Percentiles rank a stretch among this genome's conserved stretches.
These are phyloP conservation scores for Calliphora vicina DNA, from an alignment of 1,140 invertebrate species.

Conservation along the genomic window DNA sequence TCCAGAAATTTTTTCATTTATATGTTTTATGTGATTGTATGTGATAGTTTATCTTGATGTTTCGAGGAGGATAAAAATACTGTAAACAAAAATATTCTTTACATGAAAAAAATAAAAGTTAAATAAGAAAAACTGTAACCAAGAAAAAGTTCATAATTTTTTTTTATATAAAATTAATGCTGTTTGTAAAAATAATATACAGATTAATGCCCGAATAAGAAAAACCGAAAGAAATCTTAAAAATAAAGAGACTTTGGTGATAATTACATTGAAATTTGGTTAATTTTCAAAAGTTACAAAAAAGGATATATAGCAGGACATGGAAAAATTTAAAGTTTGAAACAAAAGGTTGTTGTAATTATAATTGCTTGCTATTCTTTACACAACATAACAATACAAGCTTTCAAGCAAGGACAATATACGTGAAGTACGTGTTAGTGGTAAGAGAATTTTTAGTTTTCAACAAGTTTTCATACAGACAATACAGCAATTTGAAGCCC, in stretches of 20 bases:
- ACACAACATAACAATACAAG: background rate
- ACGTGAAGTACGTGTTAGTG: background rate
- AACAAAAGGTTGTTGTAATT: constrained; percentile 5
- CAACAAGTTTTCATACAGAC: background rate
- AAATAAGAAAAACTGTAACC: no score
- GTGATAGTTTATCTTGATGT: background rate
- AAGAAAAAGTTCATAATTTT: no score
- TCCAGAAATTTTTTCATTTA: background rate
- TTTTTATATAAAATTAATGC: no score
- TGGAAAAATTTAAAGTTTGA: background rate
- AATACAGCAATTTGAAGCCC: background rate
- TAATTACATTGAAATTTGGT: no score
- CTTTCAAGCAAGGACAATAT: background rate
- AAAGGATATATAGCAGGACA: background rate
- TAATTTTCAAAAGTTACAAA: background rate
- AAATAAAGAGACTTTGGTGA: no score
- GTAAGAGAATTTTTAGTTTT: background rate
- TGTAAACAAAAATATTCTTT: background rate
- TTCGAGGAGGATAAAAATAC: background rate
- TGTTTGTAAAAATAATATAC: no score
- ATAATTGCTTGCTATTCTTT: background rate
- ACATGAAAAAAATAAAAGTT: no score
- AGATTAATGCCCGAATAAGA: no score
- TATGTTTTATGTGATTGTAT: background rate
- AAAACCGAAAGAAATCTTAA: no score